phyloP scores from a whole-genome alignment of 2,888 invertebrate genomes.

The Plagodis pulveraria region DNA sequence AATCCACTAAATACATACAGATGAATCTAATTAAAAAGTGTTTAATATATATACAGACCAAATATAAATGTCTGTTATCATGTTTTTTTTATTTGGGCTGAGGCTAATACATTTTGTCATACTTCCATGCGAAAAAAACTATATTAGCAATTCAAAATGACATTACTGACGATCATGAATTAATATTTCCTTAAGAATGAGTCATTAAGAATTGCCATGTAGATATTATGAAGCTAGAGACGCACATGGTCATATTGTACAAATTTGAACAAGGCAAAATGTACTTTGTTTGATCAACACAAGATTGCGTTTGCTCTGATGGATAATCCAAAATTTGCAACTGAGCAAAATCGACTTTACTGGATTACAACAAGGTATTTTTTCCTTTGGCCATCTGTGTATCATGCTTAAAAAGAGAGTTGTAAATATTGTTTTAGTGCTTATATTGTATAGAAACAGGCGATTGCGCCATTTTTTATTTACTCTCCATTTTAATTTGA shows the following conservation, averaged over 20 bases:
- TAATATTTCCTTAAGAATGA: conserved; percentile 3
- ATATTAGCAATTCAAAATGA: conserved; percentile 11
- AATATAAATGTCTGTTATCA: too few relatives aligned
- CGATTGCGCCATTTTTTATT: conserved; percentile 20
- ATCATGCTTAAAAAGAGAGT: conserved; percentile 2
- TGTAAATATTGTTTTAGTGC: conserved; percentile 34
- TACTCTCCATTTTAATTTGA: too few relatives aligned
- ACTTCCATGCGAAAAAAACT: conserved; percentile 6
- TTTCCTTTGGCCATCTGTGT: background rate
- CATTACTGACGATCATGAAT: conserved; percentile 9
- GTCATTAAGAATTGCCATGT: conserved; percentile 32
- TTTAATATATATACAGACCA: too few relatives aligned
- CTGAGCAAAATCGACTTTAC: background rate
- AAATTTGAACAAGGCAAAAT: too few relatives aligned
- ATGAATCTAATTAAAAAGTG: too few relatives aligned
- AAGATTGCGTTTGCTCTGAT: too few relatives aligned
- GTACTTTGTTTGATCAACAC: too few relatives aligned
- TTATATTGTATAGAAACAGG: conserved; percentile 28
- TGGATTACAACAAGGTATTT: background rate
- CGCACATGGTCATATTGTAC: too few relatives aligned
- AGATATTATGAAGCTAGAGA: conserved; percentile 12
- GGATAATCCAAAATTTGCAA: background rate
- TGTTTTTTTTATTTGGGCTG: too few relatives aligned
- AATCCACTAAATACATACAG: too few relatives aligned
- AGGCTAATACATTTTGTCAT: conserved; percentile 4